These are phyloP conservation scores for Bombyx mandarina DNA, from an alignment of 1,140 invertebrate genomes.

Conservation along the genomic window DNA sequence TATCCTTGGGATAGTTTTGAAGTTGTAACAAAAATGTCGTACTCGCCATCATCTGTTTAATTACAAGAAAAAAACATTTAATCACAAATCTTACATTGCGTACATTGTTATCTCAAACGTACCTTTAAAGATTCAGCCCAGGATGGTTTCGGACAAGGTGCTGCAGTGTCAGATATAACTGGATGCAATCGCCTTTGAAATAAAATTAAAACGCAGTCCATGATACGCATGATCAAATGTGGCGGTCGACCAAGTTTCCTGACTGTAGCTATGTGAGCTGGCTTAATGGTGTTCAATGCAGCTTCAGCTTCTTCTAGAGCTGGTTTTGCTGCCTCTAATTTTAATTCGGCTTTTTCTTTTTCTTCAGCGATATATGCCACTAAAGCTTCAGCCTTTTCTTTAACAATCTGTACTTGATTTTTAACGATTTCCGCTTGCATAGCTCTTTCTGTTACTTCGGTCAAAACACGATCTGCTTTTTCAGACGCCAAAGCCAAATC, in stretches of 20 bases:
- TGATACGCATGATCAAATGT: constrained; percentile 97
- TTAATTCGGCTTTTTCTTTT: constrained; percentile 91
- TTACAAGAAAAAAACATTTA: background rate
- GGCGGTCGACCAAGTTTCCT: constrained; percentile 94
- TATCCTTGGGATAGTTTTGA: constrained; percentile 96
- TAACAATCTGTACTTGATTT: constrained; percentile 95
- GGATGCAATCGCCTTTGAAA: constrained; percentile 91
- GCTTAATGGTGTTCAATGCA: constrained; percentile 96
- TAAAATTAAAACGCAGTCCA: constrained; percentile 95
- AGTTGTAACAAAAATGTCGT: constrained; percentile 94
- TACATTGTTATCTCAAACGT: constrained; percentile 11
- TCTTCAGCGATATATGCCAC: constrained; percentile 93
- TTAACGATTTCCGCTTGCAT: constrained; percentile 90
- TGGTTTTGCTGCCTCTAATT: constrained; percentile 91
- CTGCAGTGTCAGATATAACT: constrained; percentile 84
- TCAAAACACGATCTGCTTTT: constrained; percentile 89
- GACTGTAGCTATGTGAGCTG: constrained; percentile 96
- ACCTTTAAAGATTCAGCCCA: constrained; percentile 97
- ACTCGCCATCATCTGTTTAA: constrained; percentile 91
- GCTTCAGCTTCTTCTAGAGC: constrained; percentile 95
- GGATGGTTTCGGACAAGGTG: constrained; percentile 91
- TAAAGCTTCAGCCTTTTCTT: constrained; percentile 93
- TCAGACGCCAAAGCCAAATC: constrained; percentile 90
- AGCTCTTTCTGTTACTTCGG: constrained; percentile 90
- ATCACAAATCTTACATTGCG: constrained; percentile 1